Evolutionary conservation across 1,140 invertebrate species (phyloP), one percentile per base, ranked within the genome.

Genomic region (Drosophila sproati): DNA sequence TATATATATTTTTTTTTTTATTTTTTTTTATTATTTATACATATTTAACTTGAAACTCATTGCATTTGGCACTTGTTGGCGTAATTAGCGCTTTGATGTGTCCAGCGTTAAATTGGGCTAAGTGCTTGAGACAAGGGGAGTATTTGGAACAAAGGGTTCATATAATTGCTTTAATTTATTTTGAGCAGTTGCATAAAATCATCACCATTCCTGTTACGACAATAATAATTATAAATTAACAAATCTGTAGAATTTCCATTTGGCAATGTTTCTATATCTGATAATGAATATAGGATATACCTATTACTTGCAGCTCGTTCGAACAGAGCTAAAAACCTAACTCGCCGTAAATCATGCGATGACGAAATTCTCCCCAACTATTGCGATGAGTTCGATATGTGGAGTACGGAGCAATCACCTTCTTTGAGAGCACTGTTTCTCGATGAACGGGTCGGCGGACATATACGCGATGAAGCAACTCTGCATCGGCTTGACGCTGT

Each of bases 331-430:
- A 83, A 37, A 55, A 73, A 1, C 29, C 20, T 5, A 31, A 43
- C 5, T 55, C 54, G 1, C 85, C 85, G 12, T 76, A 89, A 12
- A 89, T 68, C 78, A 89, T 67, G 3, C 59, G 35, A 55, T 81
- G 81, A 0, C 85, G 74, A 56, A 89, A 89, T 31, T 78, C 81
- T 0, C 81, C 85, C 85, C 85, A 89, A 5, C 71, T 70, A 5
- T 29, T 76, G 6, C 85, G 66, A 41, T 89, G 85, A 2, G 20
- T 73, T 0, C 6, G 45, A 41, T 90, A 90, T 0, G 78, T 76
- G 3, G 39, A 31, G 59, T 89, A 90, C 0, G 85, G 86, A 29
- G 72, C 50, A 7, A 81, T 73, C 5, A 89, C 85, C 39, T 81
- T 85, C 0, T 4, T 10, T 4, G 80, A 79, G 2, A 88, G 7